Percentiles rank a stretch among this genome's conserved stretches.
phyloP scores from a whole-genome alignment of 1,140 invertebrate genomes.

The Aleiodes sp. region DNA sequence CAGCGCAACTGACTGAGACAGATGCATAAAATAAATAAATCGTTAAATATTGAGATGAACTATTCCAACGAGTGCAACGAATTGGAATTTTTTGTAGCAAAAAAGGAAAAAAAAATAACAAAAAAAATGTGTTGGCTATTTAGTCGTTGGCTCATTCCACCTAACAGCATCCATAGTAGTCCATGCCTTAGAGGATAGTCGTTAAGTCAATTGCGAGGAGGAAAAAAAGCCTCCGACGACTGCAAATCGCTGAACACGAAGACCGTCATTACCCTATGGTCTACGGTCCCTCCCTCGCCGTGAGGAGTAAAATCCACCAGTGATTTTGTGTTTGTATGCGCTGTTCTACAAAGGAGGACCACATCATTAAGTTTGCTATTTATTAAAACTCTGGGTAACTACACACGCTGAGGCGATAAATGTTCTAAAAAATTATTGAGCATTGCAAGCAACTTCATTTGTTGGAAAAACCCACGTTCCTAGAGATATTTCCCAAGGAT shows the following conservation, averaged over 20 bases:
- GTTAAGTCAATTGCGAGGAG: conserved; percentile 21
- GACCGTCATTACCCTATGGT: conserved; percentile 35
- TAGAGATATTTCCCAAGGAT: not conserved
- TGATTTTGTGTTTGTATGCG: not conserved
- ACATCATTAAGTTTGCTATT: conserved; percentile 24
- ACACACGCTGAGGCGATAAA: conserved; percentile 21
- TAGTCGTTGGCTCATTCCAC: conserved; percentile 35
- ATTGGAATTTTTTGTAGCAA: not conserved
- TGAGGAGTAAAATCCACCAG: not conserved
- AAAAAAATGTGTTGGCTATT: conserved; percentile 19
- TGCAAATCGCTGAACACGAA: conserved; percentile 36
- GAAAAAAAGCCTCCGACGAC: conserved; percentile 31
- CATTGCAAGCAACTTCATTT: not conserved
- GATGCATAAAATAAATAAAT: conserved; percentile 12
- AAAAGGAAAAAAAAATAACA: not conserved
- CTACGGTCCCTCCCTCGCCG: conserved; percentile 18
- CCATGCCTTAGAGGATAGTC: conserved; percentile 31
- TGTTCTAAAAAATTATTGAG: not conserved
- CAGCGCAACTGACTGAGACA: conserved; percentile 33
- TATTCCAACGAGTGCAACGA: not conserved
- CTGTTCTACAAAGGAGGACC: not conserved
- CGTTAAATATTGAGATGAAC: not conserved
- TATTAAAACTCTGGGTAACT: conserved; percentile 26
- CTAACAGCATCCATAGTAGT: conserved; percentile 33
- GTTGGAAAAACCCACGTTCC: not conserved